These are phyloP conservation scores for Mesitornis unicolor DNA, from an alignment of 2,113 vertebrate genomes.

Conservation along the genomic window DNA sequence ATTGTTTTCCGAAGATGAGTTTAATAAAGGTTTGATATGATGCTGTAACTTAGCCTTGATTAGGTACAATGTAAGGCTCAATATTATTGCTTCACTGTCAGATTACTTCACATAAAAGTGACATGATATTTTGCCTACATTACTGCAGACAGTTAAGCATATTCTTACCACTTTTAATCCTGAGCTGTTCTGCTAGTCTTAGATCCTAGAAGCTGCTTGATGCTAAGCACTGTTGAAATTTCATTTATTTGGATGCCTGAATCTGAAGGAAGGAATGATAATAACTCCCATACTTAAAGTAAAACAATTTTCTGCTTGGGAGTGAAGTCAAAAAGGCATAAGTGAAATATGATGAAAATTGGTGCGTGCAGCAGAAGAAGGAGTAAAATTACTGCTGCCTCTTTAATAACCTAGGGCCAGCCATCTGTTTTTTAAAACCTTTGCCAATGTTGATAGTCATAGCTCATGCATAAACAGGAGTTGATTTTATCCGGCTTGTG, in stretches of 20 bases:
- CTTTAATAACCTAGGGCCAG: not conserved
- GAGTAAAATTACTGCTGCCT: not conserved
- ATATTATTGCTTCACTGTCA: not conserved
- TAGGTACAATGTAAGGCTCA: not conserved
- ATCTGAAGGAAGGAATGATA: not conserved
- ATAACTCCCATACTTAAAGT: not conserved
- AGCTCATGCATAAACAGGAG: not conserved
- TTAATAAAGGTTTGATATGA: not conserved
- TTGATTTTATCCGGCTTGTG: not conserved
- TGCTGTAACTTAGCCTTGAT: not conserved
- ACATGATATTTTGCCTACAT: slow-evolving; percentile 1
- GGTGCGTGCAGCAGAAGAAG: not conserved
- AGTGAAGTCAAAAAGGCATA: not conserved
- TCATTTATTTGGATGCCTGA: slow-evolving; percentile 15
- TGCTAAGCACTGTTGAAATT: slow-evolving; percentile 6
- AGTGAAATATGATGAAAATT: not conserved
- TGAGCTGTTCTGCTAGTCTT: not conserved
- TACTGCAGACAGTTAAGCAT: not conserved
- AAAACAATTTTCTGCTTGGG: slow-evolving; percentile 5
- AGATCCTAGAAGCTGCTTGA: not conserved
- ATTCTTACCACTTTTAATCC: not conserved
- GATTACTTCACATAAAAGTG: not conserved
- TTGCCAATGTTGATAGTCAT: not conserved
- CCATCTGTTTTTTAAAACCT: not conserved
- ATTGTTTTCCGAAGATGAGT: slow-evolving; percentile 1